Evolutionary conservation across 2,113 vertebrate genomes (phyloP), one percentile per base, ranked within the genome.

Genomic region (Microcebus tavaratra): DNA sequence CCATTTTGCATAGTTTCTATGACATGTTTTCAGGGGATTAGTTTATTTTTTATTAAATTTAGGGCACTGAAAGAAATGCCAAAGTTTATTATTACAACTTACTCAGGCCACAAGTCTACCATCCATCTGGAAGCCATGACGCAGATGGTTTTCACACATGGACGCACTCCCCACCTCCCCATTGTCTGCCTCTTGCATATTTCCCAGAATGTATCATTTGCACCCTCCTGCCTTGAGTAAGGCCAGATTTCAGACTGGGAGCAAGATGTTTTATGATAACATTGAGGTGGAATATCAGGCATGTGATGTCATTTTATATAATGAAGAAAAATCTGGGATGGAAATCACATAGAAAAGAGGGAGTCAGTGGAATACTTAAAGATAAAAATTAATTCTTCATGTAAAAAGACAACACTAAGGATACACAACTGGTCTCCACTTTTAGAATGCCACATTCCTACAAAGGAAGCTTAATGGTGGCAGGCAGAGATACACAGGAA

Each of bases 11-110:
- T 63, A 55, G 82, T 80, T 94, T 59, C 68, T 72, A 29, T 76
- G 27, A 81, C 50, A 95, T 2, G 5, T 90, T 87, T 96, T 92
- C 70, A 83, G 65, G 20, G 23, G 36, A 96, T 48, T 91, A 20
- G 21, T 45, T 92, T 95, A 63, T 81, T 45, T 82, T 90, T 70
- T 70, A 85, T 88, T 73, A 73, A 72, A 72, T n/a, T 23, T 85
- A 68, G 20, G n/a, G 20, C 63, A 93, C 57, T 31, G n/a, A 76
- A 76, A 94, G 5, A 18, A 20, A 5, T 50, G 3, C 76, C 55
- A 55, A 70, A 27, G 9, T 36, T 48, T 70, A 31, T 67, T 53
- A n/a, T 45, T 23, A 55, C 48, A 25, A 80, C 21, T 63, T 5
- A 53, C 70, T 57, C 57, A 34, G 25, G 2, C 29, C 42, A 50